phyloP scores from a whole-genome alignment of 2,113 vertebrate genomes.

The Melanerpes formicivorus region DNA sequence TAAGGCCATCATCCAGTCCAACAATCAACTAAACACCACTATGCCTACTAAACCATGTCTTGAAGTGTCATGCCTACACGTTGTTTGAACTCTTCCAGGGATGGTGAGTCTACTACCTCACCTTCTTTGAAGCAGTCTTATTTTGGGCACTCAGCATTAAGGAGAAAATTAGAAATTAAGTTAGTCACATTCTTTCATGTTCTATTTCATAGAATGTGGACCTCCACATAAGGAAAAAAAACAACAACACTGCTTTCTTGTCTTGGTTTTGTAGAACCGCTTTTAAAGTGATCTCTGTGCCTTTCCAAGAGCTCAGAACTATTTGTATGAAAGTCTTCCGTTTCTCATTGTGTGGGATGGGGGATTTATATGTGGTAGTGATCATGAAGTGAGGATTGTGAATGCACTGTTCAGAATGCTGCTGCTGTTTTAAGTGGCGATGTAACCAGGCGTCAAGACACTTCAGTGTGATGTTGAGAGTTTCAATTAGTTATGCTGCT shows the following conservation, averaged over 20 bases:
- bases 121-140: background rate
- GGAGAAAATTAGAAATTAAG: background rate
- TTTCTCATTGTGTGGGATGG: background rate
- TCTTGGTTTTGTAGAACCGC: background rate
- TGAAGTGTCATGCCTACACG: no score
- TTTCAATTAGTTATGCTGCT: background rate
- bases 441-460: background rate
- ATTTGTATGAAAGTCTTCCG: background rate
- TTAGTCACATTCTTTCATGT: background rate
- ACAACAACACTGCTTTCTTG: background rate
- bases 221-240: background rate
- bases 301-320: background rate
- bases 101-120: no score
- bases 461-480: background rate
- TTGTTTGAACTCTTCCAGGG: no score
- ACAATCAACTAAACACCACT: no score
- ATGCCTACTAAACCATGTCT: no score
- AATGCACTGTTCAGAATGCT: background rate
- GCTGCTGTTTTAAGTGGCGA: background rate
- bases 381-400: background rate
- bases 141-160: background rate
- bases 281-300: background rate
- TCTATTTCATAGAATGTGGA: background rate
- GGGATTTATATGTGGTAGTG: accelerated
- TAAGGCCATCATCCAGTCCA: no score